phyloP scores from a whole-genome alignment of 2,888 invertebrate species.

The Yponomeuta malinellus region DNA sequence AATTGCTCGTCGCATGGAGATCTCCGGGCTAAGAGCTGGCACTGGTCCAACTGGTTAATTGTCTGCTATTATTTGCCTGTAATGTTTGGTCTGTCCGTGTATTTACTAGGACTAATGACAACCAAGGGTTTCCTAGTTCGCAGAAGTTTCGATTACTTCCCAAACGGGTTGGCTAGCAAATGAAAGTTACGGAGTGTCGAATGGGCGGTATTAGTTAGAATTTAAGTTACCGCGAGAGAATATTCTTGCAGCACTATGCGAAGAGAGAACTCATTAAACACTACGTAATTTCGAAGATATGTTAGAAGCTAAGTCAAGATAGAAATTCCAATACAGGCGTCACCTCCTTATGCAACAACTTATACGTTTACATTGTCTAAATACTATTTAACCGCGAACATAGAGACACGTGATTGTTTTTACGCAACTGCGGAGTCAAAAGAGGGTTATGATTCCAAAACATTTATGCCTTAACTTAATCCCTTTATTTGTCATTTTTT shows the following conservation, averaged over 20 bases:
- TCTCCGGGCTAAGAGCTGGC: not conserved
- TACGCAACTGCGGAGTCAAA: not conserved
- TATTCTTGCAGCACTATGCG: not conserved
- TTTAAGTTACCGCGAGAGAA: not conserved
- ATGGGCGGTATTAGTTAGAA: not conserved
- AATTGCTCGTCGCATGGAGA: conserved; percentile 1
- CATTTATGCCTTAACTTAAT: too few relatives aligned
- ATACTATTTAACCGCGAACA: not conserved
- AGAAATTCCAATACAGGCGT: not conserved
- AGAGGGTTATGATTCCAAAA: too few relatives aligned
- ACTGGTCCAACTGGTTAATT: conserved; percentile 51
- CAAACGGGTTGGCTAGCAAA: not conserved
- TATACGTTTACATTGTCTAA: not conserved
- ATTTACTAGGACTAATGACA: conserved; percentile 45
- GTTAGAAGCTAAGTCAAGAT: not conserved
- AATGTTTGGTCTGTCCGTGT: conserved; percentile 34
- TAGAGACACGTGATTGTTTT: not conserved
- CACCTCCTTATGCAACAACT: not conserved
- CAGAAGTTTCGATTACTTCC: conserved; percentile 1
- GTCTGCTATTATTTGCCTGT: conserved; percentile 41
- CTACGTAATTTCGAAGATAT: not conserved
- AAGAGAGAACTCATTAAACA: not conserved
- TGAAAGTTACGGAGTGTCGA: conserved; percentile 1
- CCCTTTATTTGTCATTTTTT: too few relatives aligned
- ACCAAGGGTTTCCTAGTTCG: conserved; percentile 38